These are phyloP conservation scores for Atlantisia rogersi DNA, from an alignment of 2,113 vertebrate species.

Conservation along the genomic window DNA sequence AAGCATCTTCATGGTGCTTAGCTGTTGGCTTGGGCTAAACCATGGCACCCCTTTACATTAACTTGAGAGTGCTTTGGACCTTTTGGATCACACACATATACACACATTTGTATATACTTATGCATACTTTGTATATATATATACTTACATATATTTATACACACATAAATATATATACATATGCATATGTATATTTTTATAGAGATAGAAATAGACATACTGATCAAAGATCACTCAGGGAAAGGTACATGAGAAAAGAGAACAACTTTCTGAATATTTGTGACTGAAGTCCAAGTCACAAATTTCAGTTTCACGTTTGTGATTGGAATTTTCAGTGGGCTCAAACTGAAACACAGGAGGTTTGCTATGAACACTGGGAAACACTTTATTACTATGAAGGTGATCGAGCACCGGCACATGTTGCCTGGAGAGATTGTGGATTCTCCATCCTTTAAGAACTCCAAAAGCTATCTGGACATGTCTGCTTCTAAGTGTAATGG, in stretches of 20 bases:
- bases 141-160: fast-evolving
- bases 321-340: background rate
- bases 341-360: background rate
- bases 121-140: too few species aligned
- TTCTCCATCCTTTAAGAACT: too few species aligned
- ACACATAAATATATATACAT: too few species aligned
- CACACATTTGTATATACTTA: background rate
- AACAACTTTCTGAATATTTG: background rate
- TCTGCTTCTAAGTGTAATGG: fast-evolving
- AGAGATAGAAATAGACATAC: too few species aligned
- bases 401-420: background rate
- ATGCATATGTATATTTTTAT: background rate
- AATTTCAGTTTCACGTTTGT: background rate
- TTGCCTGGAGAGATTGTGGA: background rate
- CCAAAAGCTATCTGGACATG: background rate
- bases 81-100: background rate
- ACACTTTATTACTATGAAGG: background rate
- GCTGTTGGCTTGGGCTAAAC: too few species aligned
- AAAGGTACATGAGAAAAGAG: background rate
- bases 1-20: too few species aligned
- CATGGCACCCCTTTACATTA: background rate
- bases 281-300: background rate
- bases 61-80: background rate
- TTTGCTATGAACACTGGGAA: background rate
- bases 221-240: background rate